Percentiles rank a stretch among this genome's conserved stretches.
phyloP scores from a whole-genome alignment of 2,113 vertebrate genomes.

The Calonectris borealis region DNA sequence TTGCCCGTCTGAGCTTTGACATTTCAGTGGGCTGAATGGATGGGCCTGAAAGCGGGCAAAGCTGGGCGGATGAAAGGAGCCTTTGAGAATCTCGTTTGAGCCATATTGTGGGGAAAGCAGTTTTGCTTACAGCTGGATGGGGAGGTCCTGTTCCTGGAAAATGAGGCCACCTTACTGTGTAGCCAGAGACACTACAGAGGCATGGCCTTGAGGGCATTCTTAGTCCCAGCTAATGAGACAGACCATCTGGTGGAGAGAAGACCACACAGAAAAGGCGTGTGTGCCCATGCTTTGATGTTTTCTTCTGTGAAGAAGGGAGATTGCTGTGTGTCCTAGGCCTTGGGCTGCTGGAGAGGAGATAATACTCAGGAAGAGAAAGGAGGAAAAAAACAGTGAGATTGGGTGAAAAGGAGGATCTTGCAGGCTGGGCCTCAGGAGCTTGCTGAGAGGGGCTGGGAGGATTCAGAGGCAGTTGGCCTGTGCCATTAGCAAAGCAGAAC shows the following conservation, averaged over 20 bases:
- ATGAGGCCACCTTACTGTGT: neutral
- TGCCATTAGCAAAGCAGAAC: neutral
- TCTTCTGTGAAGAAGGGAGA: neutral
- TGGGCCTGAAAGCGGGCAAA: conserved; percentile 6
- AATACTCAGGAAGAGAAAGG: neutral
- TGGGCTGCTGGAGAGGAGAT: neutral
- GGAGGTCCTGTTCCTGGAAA: neutral
- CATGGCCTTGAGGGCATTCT: neutral
- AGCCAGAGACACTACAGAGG: neutral
- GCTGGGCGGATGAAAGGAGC: conserved; percentile 34
- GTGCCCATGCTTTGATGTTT: neutral
- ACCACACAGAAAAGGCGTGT: neutral
- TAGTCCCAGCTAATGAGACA: neutral
- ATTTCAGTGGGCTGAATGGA: conserved; percentile 51
- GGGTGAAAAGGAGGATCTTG: neutral
- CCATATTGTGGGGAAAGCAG: neutral
- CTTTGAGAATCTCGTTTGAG: conserved; percentile 39
- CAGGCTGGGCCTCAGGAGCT: neutral
- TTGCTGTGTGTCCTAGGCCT: neutral
- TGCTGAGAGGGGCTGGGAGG: neutral
- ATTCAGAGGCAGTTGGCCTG: neutral
- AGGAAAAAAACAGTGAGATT: neutral
- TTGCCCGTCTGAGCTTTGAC: conserved; percentile 45
- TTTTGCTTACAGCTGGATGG: conserved; percentile 2
- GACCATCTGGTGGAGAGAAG: neutral